Base-by-base conservation (phyloP, 1,140 invertebrate species). In the Ceratoteleas bidentatus region DNA sequence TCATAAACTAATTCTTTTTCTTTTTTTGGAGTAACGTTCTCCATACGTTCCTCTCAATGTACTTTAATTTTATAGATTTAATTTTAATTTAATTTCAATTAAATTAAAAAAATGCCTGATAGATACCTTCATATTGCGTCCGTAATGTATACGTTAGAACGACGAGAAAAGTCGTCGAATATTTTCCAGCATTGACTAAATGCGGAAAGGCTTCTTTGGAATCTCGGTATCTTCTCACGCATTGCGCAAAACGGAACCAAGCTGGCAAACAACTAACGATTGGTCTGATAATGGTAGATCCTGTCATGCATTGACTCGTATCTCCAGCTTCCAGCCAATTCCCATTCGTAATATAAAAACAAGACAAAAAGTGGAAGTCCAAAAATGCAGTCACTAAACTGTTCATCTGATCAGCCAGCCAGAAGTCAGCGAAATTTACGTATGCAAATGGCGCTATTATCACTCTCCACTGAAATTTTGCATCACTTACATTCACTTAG, bases 371-470 rank as follows among this genome's bases (percentile, higher is more conserved):
- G 83, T 99, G 97, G 84, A 99, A 95, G 91, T 99, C 99, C 1
- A 98, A 90, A 64, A 99, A 94, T 1, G 97, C 96, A 0, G 95
- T 96, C 0, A 95, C 95, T 49, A 99, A 92, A 76, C 97, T 99
- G 88, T 99, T 99, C 80, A 99, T 93, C 90, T 99, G 99, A 93
- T 99, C 99, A 34, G 98, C 99, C 84, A 99, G 93, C 99, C 99
- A 99, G 94, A 99, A 99, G 92, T 99, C 99, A 33, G 99, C 98
- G 91, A 99, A 99, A 50, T 96, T 95, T 5, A 99, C 99, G 86
- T 97, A 96, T 78, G 97, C 96, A 87, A 99, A 99, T 43, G 99
- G 99, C 0, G 98, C 97, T 13, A 96, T 94, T 47, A 99, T 79
- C 36, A 98, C 96, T 62, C 97, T 93, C 77, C 95, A 95, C 97